Base-by-base conservation (phyloP, 2,888 invertebrate genomes). In the Leptinotarsa peninsularis region DNA sequence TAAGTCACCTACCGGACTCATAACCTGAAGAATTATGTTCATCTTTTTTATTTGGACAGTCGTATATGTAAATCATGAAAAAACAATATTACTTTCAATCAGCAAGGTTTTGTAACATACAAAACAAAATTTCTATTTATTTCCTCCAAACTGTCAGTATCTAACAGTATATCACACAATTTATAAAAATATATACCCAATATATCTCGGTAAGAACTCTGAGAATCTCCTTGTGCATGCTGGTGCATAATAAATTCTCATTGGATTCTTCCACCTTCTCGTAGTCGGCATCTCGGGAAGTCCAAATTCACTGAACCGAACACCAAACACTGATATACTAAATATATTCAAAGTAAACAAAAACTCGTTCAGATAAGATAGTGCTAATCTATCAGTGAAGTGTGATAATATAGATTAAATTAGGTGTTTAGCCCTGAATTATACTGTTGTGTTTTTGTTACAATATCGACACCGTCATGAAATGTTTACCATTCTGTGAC, bases 181-280 rank as follows among this genome's bases (percentile, higher is more conserved):
- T 58, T 21, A 27, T 4, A 14, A 56, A 33, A n/a, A 49, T 18
- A 13, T 21, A 43, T 72, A 76, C 72, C 72, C 73, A 71, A 67
- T 67, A 66, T 75, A 69, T 27, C 84, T 82, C 60, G 85, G 82
- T 50, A 85, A 82, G 73, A 85, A 86, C 82, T 87, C 86, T 14
- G 87, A 87, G 77, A 85, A 84, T 72, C 86, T 81, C 74, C 86
- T 82, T 4, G 82, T 80, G 2, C 79, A 21, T 3, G 56, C 56
- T 17, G 71, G 67, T n/a, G 67, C 63, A 15, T 58, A 76, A 68
- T 67, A 81, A 63, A 79, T 74, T 72, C 78, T 79, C 80, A 82
- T 81, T n/a, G 82, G 82, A 63, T 78, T 81, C 66, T 82, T 74
- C 56, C 66, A 76, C 49, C 71, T 49, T 5, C 49, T 43, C 58